Percentiles rank a stretch among this genome's conserved stretches.
These are phyloP conservation scores for Melieria crassipennis DNA, from an alignment of 2,888 invertebrate species.

Conservation along the genomic window DNA sequence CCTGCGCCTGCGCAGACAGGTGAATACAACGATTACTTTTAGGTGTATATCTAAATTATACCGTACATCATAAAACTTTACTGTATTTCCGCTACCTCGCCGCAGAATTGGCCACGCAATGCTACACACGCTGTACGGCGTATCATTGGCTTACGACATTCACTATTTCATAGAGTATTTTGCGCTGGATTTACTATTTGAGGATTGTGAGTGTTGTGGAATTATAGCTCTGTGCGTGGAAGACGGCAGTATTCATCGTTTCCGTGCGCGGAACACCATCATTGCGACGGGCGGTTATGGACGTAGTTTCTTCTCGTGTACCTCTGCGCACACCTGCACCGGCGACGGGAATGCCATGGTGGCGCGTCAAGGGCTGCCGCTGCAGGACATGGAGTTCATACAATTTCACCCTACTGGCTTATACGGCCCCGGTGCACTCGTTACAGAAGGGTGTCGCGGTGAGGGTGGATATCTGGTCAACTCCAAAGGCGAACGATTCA, in stretches of 20 bases:
- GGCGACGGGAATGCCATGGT: constrained; percentile 98
- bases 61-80: too few relatives aligned
- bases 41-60: too few relatives aligned
- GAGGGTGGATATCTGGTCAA: constrained; percentile 97
- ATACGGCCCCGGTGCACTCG: constrained; percentile 97
- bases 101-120: constrained; percentile 94
- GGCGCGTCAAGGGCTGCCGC: constrained; percentile 88
- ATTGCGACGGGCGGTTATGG: constrained; percentile 89
- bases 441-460: constrained; percentile 96
- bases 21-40: constrained; percentile 7
- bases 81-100: constrained; percentile 26
- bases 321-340: constrained; percentile 97
- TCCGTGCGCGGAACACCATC: constrained; percentile 72
- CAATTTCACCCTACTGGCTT: constrained; percentile 99
- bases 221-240: constrained; percentile 93
- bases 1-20: constrained; percentile 94
- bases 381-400: constrained; percentile 97
- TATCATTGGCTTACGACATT: constrained; percentile 93
- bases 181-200: constrained; percentile 96
- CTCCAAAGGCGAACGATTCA: constrained; percentile 96
- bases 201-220: constrained; percentile 87
- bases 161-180: constrained; percentile 98
- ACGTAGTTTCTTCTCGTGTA: constrained; percentile 96
- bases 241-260: constrained; percentile 92
- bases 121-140: constrained; percentile 97